A percentile compares a stretch with the other conserved stretches of the same genome.
phyloP scores from a whole-genome alignment of 2,888 invertebrate species.

The Rhagonycha fulva region DNA sequence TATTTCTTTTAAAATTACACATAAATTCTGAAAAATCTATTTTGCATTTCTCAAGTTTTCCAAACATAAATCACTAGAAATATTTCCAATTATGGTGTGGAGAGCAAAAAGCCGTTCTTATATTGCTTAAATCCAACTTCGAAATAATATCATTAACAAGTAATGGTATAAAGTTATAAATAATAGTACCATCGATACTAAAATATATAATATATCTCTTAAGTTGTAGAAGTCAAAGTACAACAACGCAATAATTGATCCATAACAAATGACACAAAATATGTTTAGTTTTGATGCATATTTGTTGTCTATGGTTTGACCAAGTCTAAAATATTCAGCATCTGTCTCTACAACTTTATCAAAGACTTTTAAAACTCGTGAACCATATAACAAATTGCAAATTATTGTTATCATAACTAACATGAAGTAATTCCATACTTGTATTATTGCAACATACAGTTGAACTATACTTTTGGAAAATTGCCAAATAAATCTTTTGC shows the following conservation, averaged over 20 bases:
- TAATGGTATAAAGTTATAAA: neutral
- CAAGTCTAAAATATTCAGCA: neutral
- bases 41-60: neutral
- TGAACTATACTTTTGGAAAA: neutral
- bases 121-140: neutral
- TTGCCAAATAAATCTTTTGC: neutral
- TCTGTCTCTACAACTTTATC: neutral
- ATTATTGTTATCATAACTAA: neutral
- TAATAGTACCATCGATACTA: neutral
- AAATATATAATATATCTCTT: neutral
- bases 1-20: neutral
- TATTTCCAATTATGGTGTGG: neutral
- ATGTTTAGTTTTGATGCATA: neutral
- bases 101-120: neutral
- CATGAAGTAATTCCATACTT: neutral
- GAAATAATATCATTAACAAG: neutral
- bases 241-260: too few species aligned
- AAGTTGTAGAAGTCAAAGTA: accelerated
- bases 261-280: neutral
- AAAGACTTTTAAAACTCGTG: neutral
- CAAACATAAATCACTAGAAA: neutral
- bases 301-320: neutral
- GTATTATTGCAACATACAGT: neutral
- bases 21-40: neutral
- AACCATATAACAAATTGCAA: neutral